These are phyloP conservation scores for Cenopis cana DNA, from an alignment of 2,888 invertebrate genomes.

Conservation along the genomic window DNA sequence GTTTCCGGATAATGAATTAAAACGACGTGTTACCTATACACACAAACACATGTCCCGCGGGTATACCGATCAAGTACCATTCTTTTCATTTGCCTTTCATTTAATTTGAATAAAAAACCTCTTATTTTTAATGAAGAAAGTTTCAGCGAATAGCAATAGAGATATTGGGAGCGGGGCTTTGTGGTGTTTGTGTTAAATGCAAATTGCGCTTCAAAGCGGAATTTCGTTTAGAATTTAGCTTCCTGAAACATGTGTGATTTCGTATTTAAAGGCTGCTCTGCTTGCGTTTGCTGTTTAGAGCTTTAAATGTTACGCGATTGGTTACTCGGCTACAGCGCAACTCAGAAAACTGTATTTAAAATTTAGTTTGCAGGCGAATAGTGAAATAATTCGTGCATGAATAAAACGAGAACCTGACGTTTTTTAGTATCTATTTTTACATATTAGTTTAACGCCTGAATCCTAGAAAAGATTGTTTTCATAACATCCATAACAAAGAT, in stretches of 20 bases:
- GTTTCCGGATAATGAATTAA: not conserved
- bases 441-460: too few relatives aligned
- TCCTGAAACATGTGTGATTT: not conserved
- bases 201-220: not conserved
- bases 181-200: conserved; percentile 14
- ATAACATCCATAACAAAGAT: too few relatives aligned
- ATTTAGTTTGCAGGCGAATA: not conserved
- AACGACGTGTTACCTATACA: not conserved
- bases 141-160: conserved; percentile 22
- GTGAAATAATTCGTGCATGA: not conserved
- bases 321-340: not conserved
- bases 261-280: not conserved
- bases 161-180: conserved; percentile 3
- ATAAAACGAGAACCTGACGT: not conserved
- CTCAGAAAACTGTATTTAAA: not conserved
- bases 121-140: conserved; percentile 26
- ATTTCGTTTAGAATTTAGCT: not conserved
- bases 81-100: conserved; percentile 26
- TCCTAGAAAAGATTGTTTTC: too few relatives aligned
- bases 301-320: not conserved
- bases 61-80: conserved; percentile 16
- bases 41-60: not conserved
- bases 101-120: conserved; percentile 16
- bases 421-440: too few relatives aligned
- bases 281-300: conserved; percentile 1